Conservation (phyloP, 2,113 vertebrate species). For the Argyrosomus japonicus region DNA sequence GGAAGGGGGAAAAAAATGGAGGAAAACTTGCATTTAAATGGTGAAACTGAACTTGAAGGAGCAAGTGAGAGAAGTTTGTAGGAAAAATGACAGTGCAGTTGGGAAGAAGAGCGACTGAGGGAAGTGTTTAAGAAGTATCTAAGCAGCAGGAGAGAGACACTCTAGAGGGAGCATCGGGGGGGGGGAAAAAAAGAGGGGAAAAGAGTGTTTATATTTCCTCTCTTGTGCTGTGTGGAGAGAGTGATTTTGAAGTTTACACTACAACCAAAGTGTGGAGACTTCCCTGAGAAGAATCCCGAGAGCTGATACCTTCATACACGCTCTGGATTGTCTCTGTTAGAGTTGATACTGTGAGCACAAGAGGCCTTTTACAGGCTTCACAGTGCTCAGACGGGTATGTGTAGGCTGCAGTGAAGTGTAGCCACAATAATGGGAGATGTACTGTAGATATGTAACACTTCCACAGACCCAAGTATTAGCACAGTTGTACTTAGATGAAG, state of each 20-base stretch:
- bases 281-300: conserved; percentile 27
- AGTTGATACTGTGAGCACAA: conserved; percentile 9
- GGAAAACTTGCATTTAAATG: conserved; percentile 46
- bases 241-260: conserved; percentile 52
- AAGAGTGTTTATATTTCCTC: conserved; percentile 54
- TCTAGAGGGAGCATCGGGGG: conserved; percentile 2
- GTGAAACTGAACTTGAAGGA: conserved; percentile 33
- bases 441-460: conserved; percentile 25
- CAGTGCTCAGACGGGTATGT: not conserved
- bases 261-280: conserved; percentile 42
- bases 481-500: conserved; percentile 17
- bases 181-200: not conserved
- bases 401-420: not conserved
- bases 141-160: not conserved
- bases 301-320: not conserved
- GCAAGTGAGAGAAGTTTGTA: conserved; percentile 22
- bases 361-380: conserved; percentile 8
- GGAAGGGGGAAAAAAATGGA: not conserved
- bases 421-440: conserved; percentile 18
- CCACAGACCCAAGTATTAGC: not conserved
- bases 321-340: conserved; percentile 7
- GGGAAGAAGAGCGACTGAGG: conserved; percentile 32
- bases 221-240: conserved; percentile 37
- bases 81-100: conserved; percentile 45
- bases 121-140: conserved; percentile 20